These are phyloP conservation scores for Chinchilla lanigera DNA, from an alignment of 2,113 vertebrate genomes.

Conservation along the genomic window DNA sequence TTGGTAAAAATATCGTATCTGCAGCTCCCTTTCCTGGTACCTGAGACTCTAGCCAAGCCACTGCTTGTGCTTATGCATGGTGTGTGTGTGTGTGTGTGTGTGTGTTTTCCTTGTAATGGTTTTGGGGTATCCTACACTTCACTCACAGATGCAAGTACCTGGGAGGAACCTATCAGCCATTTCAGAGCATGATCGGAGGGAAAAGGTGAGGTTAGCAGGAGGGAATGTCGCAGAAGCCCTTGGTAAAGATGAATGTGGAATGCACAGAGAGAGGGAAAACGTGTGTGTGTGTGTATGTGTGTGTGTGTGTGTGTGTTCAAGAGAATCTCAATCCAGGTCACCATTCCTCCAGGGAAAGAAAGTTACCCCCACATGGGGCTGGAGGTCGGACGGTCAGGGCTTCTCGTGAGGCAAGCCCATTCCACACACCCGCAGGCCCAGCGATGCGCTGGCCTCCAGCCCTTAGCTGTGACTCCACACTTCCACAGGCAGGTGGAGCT, in stretches of 20 bases:
- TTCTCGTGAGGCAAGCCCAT: not conserved
- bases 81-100: too few species aligned
- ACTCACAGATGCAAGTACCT: not conserved
- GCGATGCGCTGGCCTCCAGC: not conserved
- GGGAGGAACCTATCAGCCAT: not conserved
- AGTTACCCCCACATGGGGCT: not conserved
- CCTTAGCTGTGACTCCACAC: not conserved
- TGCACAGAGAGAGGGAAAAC: not conserved
- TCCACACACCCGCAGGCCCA: too few species aligned
- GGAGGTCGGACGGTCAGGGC: too few species aligned
- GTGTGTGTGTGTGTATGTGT: too few species aligned
- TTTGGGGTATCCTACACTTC: constrained; percentile 41
- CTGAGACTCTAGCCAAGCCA: not conserved
- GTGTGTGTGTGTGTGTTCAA: too few species aligned
- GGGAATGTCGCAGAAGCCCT: constrained; percentile 4
- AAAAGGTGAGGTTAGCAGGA: not conserved
- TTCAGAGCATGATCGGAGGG: not conserved
- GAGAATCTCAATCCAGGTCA: too few species aligned
- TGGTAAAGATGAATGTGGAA: not conserved
- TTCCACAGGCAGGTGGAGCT: not conserved
- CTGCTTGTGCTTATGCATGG: not conserved
- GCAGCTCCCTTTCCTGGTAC: not conserved
- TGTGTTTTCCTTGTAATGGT: not conserved
- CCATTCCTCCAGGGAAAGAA: not conserved
- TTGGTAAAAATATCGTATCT: not conserved